Evolutionary conservation across 2,888 invertebrate species (phyloP).

Genomic region (Trachelus stipa): DNA sequence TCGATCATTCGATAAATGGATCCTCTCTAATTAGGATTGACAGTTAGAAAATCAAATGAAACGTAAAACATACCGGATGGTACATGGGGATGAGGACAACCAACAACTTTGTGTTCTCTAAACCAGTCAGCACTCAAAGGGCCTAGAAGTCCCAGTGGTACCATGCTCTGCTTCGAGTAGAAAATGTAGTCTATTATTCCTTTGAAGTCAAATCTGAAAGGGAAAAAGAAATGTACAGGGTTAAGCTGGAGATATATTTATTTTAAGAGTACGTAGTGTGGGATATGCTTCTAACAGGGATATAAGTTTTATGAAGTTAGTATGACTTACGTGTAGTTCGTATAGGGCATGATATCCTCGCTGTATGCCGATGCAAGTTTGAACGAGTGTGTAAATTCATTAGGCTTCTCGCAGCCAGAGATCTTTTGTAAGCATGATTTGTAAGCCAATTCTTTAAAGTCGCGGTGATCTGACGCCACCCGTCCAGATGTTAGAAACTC

Average conservation of each 20-base stretch:
- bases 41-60: neutral
- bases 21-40: neutral
- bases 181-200: slow-evolving; percentile 99
- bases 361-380: slow-evolving; percentile 95
- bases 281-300: neutral
- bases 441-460: slow-evolving; percentile 96
- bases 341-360: slow-evolving; percentile 96
- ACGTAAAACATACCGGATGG: slow-evolving; percentile 78
- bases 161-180: slow-evolving; percentile 96
- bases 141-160: slow-evolving; percentile 93
- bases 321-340: slow-evolving; percentile 94
- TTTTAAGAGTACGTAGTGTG: neutral
- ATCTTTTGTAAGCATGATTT: slow-evolving; percentile 91
- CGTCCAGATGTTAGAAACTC: slow-evolving; percentile 94
- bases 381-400: slow-evolving; percentile 96
- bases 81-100: slow-evolving; percentile 97
- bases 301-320: neutral
- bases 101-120: slow-evolving; percentile 95
- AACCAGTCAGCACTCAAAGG: slow-evolving; percentile 95
- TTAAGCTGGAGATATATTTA: neutral
- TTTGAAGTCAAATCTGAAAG: slow-evolving; percentile 95
- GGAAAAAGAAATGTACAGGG: neutral
- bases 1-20: neutral
- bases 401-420: slow-evolving; percentile 84
- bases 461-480: slow-evolving; percentile 91